Evolutionary conservation across 2,113 vertebrate species (phyloP).

Genomic region (Candoia aspera): DNA sequence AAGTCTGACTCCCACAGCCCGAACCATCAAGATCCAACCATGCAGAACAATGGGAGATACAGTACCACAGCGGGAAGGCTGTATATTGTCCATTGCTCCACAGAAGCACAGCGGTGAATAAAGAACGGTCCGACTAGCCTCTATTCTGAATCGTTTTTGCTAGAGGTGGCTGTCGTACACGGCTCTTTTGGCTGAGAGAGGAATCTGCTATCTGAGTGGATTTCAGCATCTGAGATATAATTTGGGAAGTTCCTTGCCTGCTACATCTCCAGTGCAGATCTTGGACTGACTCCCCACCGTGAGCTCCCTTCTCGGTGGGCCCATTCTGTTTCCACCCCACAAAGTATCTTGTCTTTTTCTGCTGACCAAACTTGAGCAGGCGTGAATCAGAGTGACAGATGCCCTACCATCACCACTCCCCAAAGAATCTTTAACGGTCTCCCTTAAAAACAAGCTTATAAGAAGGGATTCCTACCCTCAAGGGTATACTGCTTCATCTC

Average conservation of each 20-base stretch:
- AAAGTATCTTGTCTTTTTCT: not conserved
- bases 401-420: not conserved
- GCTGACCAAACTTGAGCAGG: not conserved
- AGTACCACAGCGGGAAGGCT: no score
- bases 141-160: not conserved
- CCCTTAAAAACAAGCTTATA: not conserved
- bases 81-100: not conserved
- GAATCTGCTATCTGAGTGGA: not conserved
- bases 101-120: not conserved
- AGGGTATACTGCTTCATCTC: constrained; percentile 99
- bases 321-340: not conserved
- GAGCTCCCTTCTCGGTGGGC: not conserved
- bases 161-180: not conserved
- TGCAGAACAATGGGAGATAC: no score
- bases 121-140: not conserved
- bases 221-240: no score
- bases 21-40: no score
- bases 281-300: not conserved
- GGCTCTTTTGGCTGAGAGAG: not conserved
- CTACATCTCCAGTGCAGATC: not conserved
- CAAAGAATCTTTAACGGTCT: not conserved
- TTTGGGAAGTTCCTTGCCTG: not conserved
- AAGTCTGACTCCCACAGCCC: no score
- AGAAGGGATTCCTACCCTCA: constrained; percentile 78
- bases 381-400: not conserved